Percentiles rank a stretch among this genome's conserved stretches.
Conservation (phyloP, 2,888 invertebrate genomes). For the Rotaria macrura region DNA sequence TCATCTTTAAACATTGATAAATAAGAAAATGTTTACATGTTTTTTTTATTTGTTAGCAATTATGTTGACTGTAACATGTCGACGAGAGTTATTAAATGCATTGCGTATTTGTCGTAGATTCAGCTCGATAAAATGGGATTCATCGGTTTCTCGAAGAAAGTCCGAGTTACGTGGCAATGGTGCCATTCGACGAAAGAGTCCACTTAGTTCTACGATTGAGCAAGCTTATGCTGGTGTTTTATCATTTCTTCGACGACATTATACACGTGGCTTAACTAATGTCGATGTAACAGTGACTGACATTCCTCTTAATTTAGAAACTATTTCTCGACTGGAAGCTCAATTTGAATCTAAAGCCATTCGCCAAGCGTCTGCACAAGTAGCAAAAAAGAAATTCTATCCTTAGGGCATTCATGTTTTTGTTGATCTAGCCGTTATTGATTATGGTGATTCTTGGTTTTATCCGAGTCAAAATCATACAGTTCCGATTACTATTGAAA, state of each 20-base stretch:
- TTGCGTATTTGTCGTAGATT: not conserved
- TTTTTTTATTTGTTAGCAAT: no score
- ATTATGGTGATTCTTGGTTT: not conserved
- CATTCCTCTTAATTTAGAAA: conserved; percentile 44
- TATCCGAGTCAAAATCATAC: not conserved
- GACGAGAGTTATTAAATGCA: no score
- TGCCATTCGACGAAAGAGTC: no score
- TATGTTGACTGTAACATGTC: no score
- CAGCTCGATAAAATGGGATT: not conserved
- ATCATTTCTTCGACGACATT: not conserved
- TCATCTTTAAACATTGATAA: no score
- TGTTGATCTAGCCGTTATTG: not conserved
- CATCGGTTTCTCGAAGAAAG: not conserved
- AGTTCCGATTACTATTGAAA: not conserved
- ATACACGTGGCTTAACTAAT: no score
- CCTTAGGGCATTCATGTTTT: not conserved
- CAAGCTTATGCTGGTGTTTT: not conserved
- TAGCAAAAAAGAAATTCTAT: not conserved
- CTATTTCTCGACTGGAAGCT: conserved; percentile 45
- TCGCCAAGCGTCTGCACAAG: conserved; percentile 42
- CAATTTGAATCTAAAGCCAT: conserved; percentile 47
- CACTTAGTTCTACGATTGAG: not conserved
- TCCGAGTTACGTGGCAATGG: not conserved
- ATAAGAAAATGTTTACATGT: no score
- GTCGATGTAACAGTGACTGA: conserved; percentile 47